Evolutionary conservation across 2,888 invertebrate species (phyloP).

Genomic region (Ganaspis brasiliensis): DNA sequence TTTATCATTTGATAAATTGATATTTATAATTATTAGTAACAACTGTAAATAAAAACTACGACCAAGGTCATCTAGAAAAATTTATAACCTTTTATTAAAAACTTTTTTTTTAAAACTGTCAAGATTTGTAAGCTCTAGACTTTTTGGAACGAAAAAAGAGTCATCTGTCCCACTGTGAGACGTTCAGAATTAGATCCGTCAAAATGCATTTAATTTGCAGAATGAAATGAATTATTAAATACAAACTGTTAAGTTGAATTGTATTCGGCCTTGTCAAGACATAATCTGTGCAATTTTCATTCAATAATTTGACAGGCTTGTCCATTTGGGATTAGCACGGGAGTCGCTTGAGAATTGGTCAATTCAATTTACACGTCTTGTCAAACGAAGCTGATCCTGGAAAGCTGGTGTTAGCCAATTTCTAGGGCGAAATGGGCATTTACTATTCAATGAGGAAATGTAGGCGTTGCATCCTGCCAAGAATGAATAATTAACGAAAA

Average conservation of each 20-base stretch:
- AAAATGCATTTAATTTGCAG: neutral
- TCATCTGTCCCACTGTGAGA: too few species aligned
- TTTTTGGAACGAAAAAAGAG: too few species aligned
- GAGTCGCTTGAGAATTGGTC: constrained; percentile 37
- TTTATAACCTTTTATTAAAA: too few species aligned
- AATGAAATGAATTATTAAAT: neutral
- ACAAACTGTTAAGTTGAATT: neutral
- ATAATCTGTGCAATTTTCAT: constrained; percentile 24
- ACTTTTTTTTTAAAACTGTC: too few species aligned
- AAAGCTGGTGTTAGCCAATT: constrained; percentile 44
- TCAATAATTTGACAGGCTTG: constrained; percentile 40
- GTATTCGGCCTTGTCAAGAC: neutral
- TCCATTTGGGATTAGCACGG: constrained; percentile 25
- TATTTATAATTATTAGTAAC: too few species aligned
- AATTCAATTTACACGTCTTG: constrained; percentile 41
- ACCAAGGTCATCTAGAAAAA: too few species aligned
- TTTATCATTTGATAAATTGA: too few species aligned
- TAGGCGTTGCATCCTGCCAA: constrained; percentile 54
- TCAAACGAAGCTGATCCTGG: constrained; percentile 39
- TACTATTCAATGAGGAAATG: constrained; percentile 53
- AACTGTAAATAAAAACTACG: too few species aligned
- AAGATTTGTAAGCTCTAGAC: too few species aligned
- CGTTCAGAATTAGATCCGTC: too few species aligned
- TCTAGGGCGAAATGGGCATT: constrained; percentile 55
- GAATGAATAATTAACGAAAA: constrained; percentile 62